phyloP scores from a whole-genome alignment of 2,888 invertebrate species.

The Drosophila mercatorum region DNA sequence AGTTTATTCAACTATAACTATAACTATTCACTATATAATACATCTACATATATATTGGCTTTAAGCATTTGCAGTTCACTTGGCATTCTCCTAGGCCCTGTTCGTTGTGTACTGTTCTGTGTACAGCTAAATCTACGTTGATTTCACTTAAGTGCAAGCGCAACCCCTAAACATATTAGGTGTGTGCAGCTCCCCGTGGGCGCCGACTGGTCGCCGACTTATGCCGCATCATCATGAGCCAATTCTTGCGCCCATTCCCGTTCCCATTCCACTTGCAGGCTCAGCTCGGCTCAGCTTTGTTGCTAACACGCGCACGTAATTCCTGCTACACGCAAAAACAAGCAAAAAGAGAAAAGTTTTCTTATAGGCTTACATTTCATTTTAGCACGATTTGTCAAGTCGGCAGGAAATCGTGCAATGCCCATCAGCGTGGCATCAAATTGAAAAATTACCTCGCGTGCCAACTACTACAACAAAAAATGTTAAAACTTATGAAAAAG shows the following conservation, averaged over 20 bases:
- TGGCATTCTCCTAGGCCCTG: neutral
- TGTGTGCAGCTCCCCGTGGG: constrained; percentile 32
- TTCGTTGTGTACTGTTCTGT: neutral
- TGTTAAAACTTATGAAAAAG: constrained; percentile 66
- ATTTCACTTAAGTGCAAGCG: constrained; percentile 73
- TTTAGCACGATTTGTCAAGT: constrained; percentile 80
- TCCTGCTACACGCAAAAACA: constrained; percentile 22
- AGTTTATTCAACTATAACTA: no score
- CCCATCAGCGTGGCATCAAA: constrained; percentile 73
- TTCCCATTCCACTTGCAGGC: neutral
- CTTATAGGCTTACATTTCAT: constrained; percentile 73
- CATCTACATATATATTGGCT: neutral
- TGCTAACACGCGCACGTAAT: constrained; percentile 67
- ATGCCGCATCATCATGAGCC: constrained; percentile 67
- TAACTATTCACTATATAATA: no score
- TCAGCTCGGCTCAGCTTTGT: constrained; percentile 26
- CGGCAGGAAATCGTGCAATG: constrained; percentile 81
- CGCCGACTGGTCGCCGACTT: constrained; percentile 42
- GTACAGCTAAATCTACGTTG: constrained; percentile 60
- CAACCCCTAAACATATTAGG: constrained; percentile 74
- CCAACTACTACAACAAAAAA: constrained; percentile 20
- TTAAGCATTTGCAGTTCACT: constrained; percentile 10
- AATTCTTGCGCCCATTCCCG: constrained; percentile 19
- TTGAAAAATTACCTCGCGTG: constrained; percentile 82
- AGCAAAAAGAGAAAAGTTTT: constrained; percentile 32